Evolutionary conservation across 2,113 vertebrate genomes (phyloP), one percentile per base, ranked within the genome.

Genomic region (Eubucco bourcierii): DNA sequence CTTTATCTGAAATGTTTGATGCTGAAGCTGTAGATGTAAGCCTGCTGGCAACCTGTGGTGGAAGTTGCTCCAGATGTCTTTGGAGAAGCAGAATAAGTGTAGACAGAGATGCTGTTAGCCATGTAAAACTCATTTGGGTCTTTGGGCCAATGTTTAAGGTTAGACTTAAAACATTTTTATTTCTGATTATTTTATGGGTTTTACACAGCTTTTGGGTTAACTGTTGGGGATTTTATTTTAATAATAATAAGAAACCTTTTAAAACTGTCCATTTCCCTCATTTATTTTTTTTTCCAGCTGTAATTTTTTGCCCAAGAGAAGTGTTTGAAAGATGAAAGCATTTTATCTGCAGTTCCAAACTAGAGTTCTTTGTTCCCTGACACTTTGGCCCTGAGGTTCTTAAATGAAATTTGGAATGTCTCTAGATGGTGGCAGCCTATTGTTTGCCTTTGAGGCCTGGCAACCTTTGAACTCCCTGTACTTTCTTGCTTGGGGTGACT

Each of bases 1-100:
- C 33, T 92, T 88, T 84, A 88, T 63, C 50, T 84, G 77, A 84
- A 86, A 75, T 93, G 83, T 39, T 87, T 84, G 61, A 55, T 92
- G 83, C 77, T 92, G 70, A 86, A 93, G 73, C 50, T 90, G 67
- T 83, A 87, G 80, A 88, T 58, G 53, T 31, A 86, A 81, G 70
- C 47, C 66, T 78, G 58, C 73, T 95, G 88, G 76, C 80, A 88
- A 90, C 55, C 34, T 79, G 39, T 52, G 44, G 37, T 84, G 50
- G 47, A 84, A 68, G 66, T 70, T 92, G 27, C 71, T 96, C 46
- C 59, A 93, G 68, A 79, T 27, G 15, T 29, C 64, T 23, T 37
- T 84, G 55, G 66, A 81, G 71, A 68, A 87, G 47, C n/a, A 78
- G 61, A 65, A n/a, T 65, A 58, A 86, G 78, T 53, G 63, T 79